A percentile compares a stretch with the other conserved stretches of the same genome.
Evolutionary conservation across 1,140 invertebrate genomes (phyloP).

Genomic region (Battus philenor): DNA sequence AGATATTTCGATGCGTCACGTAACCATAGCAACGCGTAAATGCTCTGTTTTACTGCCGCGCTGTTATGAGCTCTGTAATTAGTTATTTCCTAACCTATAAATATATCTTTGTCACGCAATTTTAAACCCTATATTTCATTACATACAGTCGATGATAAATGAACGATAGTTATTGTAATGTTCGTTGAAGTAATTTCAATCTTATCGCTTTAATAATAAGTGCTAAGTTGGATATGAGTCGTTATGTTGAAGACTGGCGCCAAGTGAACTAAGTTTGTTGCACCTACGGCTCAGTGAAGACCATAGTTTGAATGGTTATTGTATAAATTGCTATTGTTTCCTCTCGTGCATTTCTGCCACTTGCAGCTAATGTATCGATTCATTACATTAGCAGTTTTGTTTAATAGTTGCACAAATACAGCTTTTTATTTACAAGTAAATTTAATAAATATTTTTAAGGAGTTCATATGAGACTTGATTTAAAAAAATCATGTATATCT

Average conservation of each 20-base stretch:
- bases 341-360: no score
- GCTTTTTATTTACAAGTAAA: no score
- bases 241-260: conserved; percentile 1
- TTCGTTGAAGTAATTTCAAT: not conserved
- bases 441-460: no score
- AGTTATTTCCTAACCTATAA: conserved; percentile 17
- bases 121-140: conserved; percentile 12
- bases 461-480: no score
- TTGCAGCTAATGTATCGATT: no score
- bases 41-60: conserved; percentile 35
- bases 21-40: conserved; percentile 35
- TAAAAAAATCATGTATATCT: no score
- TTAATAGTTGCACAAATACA: no score
- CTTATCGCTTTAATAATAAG: not conserved
- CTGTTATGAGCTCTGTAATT: conserved; percentile 32
- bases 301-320: conserved; percentile 10
- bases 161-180: not conserved
- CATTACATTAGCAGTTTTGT: no score
- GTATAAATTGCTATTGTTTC: conserved; percentile 6
- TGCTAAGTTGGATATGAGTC: not conserved
- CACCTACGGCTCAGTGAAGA: not conserved
- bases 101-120: conserved; percentile 4
- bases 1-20: not conserved
- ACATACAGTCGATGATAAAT: conserved; percentile 1
- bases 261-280: conserved; percentile 13